A percentile compares a stretch with the other conserved stretches of the same genome.
These are phyloP conservation scores for Periophthalmus modestus DNA, from an alignment of 2,113 vertebrate species.

Conservation along the genomic window DNA sequence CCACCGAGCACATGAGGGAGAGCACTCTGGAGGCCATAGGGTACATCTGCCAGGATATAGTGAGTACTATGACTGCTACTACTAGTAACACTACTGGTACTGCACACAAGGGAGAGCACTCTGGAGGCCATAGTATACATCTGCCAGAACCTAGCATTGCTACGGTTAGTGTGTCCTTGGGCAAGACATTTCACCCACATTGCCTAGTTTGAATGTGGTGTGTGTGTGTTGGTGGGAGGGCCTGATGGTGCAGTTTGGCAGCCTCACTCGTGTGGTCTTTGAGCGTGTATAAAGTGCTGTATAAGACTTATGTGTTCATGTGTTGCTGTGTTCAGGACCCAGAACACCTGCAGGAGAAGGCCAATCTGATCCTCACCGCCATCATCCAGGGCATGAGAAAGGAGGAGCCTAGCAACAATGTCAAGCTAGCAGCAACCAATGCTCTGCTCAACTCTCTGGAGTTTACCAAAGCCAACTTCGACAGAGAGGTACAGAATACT, in stretches of 20 bases:
- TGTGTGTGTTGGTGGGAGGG: too few relatives aligned
- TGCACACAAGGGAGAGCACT: background rate
- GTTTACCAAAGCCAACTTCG: constrained; percentile 98
- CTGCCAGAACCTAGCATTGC: too few relatives aligned
- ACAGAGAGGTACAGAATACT: constrained; percentile 87
- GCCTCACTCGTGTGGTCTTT: too few relatives aligned
- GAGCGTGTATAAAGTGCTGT: too few relatives aligned
- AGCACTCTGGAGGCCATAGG: constrained; percentile 98
- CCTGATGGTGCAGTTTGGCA: background rate
- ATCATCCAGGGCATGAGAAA: constrained; percentile 99
- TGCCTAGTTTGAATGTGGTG: too few relatives aligned
- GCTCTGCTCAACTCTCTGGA: constrained; percentile 98
- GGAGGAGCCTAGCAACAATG: constrained; percentile 98
- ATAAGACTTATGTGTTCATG: too few relatives aligned
- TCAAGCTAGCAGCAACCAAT: constrained; percentile 96
- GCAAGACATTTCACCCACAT: too few relatives aligned
- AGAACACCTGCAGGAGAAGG: constrained; percentile 97
- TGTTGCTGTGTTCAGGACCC: constrained; percentile 81
- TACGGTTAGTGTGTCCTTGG: too few relatives aligned
- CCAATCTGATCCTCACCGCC: constrained; percentile 97
- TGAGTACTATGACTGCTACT: constrained; percentile 72
- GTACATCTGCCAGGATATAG: constrained; percentile 99
- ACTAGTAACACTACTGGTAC: background rate
- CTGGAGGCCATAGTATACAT: background rate
- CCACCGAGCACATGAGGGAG: constrained; percentile 99